A percentile compares a stretch with the other conserved stretches of the same genome.
These are phyloP conservation scores for Irena cyanogastra DNA, from an alignment of 2,113 vertebrate species.

Conservation along the genomic window DNA sequence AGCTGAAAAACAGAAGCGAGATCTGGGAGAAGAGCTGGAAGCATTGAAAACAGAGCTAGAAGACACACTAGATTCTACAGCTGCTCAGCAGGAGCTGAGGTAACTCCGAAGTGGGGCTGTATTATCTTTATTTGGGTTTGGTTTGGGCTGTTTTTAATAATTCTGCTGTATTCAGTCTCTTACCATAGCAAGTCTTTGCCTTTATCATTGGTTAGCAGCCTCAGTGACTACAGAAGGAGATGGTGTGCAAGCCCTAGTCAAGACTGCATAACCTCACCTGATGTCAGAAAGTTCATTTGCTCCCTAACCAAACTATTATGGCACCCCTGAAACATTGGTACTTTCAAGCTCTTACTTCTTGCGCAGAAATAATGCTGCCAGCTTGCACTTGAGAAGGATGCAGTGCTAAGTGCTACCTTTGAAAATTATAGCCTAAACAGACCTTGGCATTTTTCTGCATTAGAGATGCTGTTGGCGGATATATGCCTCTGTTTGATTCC, in stretches of 20 bases:
- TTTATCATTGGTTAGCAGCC: not conserved
- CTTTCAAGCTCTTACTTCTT: not conserved
- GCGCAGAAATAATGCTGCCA: not conserved
- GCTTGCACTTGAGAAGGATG: not conserved
- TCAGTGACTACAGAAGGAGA: not conserved
- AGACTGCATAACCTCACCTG: not conserved
- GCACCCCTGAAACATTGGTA: not conserved
- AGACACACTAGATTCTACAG: slow-evolving; percentile 93
- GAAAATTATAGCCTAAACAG: not conserved
- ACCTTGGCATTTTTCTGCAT: not conserved
- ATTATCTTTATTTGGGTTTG: not conserved
- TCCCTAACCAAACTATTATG: not conserved
- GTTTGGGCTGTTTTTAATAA: not conserved
- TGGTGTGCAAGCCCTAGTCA: not conserved
- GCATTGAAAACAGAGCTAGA: slow-evolving; percentile 95
- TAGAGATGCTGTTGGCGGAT: not conserved
- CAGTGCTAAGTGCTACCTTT: not conserved
- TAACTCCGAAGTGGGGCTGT: slow-evolving; percentile 35
- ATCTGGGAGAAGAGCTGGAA: slow-evolving; percentile 95
- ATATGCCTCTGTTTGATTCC: not conserved
- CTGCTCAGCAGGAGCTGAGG: slow-evolving; percentile 95
- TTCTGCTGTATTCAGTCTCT: not conserved
- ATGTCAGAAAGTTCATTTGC: not conserved
- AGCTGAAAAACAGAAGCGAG: slow-evolving; percentile 93
- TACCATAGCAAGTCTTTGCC: not conserved